These are phyloP conservation scores for Eulacestoma nigropectus DNA, from an alignment of 2,113 vertebrate species.

Conservation along the genomic window DNA sequence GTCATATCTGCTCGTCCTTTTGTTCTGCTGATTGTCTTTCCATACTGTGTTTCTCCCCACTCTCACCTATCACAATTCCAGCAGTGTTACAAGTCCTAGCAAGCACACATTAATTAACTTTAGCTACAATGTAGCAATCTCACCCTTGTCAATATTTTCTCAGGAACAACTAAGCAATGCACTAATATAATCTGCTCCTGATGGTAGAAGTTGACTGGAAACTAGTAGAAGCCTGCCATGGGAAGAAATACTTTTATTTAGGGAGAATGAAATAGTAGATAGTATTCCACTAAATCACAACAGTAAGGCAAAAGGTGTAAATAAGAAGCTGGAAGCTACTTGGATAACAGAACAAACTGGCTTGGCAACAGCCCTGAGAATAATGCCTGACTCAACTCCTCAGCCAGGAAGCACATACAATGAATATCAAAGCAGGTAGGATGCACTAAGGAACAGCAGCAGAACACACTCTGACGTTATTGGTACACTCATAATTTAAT, in stretches of 20 bases:
- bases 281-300: background rate
- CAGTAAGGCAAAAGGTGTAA: background rate
- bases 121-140: background rate
- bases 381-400: background rate
- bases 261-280: background rate
- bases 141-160: background rate
- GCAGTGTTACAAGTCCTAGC: background rate
- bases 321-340: background rate
- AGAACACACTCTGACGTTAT: background rate
- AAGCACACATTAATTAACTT: background rate
- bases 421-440: background rate
- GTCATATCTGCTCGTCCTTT: background rate
- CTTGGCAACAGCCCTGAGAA: background rate
- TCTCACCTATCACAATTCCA: background rate
- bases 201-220: background rate
- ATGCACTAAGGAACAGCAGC: background rate
- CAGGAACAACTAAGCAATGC: background rate
- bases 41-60: background rate
- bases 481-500: background rate
- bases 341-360: background rate
- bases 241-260: background rate
- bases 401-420: background rate
- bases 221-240: background rate
- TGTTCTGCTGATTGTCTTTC: background rate
- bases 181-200: background rate